Evolutionary conservation across 2,888 invertebrate species (phyloP), one percentile per base, ranked within the genome.

Genomic region (Steinernema hermaphroditum): DNA sequence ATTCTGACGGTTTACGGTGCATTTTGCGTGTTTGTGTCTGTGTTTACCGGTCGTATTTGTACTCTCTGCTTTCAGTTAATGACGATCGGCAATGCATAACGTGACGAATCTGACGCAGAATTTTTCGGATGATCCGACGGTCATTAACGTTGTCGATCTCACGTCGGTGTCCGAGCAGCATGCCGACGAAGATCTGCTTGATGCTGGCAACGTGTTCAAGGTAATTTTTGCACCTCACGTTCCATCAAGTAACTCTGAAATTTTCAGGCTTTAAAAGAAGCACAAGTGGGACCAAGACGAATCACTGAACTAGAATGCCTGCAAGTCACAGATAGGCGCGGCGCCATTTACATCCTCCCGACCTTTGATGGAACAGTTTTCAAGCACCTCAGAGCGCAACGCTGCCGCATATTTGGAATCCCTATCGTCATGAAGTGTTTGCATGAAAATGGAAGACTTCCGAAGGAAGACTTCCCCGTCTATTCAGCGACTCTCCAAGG

Each of bases 401-500:
- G 32, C 27, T 62, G 62, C 34, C 29, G 62, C 27, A n/a, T 62
- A 12, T 62, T 27, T 32, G 62, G 62, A 2, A 62, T 32, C 1
- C 16, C 62, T 2, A 62, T 62, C 62, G 62, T 62, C 62, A 24
- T 24, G 32, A 29, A 62, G 29, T 54, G 54, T 19, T 8, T 32
- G 2, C 1, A 1, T 1, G 32, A 29, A n/a, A 29, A 16, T 19
- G 62, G n/a, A 1, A 29, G 62, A 2, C 62, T 62, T 32, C 62
- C 62, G 29, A 62, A 62, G 32, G 32, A 27, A 2, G 16, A 68
- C 4, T 77, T 78, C 76, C 77, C 81, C 0, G 68, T 80, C 12
- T 79, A 49, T 49, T 77, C 80, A 16, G 73, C 74, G 50, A 72
- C 74, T 34, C 75, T 81, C 34, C 71, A 75, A 9, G 75, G 74